Evolutionary conservation across 2,113 vertebrate genomes (phyloP), one percentile per base, ranked within the genome.

Genomic region (Salvator merianae): DNA sequence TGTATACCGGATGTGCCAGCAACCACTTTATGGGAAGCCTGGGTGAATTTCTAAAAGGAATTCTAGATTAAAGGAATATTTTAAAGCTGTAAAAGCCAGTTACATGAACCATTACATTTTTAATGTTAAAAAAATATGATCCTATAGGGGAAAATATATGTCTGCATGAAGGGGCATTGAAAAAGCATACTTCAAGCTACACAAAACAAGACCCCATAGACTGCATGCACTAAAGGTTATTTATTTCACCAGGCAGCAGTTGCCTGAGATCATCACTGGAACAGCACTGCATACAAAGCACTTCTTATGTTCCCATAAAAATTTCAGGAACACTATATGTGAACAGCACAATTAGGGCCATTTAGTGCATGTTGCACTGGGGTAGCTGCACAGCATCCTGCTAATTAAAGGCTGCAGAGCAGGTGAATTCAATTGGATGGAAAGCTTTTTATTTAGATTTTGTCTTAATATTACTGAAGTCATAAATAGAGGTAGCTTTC

Each of bases 391-490:
- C 82, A 62, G 80, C 7, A 20, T 80, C 77, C 79, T 74, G 55
- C 53, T 88, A 83, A 92, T 1, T 77, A 79, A 78, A 89, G 77
- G 85, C 89, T 88, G 55, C 85, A 85, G 89, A 89, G 81, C 30
- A 84, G 53, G 55, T 79, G 81, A 83, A 80, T 81, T 84, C 50
- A 83, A 85, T 30, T 32, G 78, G 72, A 79, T 86, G 86, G 72
- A 80, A 62, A 87, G 89, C 82, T 92, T 88, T 90, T 77, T 87
- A 91, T 78, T 89, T 91, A 85, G 53, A 91, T 90, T 94, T 92
- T 92, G 89, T 94, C 89, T 85, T 87, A 93, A 89, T 91, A 84
- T 93, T 89, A 88, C 84, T 92, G 92, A 96, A 95, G 86, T 88
- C 93, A 92, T 94, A 93, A 94, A 92, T 88, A 20, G 81, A 65